Base-by-base conservation (phyloP, 53 echinoderm and acorn worm genomes). In the Mesocentrotus franciscanus region DNA sequence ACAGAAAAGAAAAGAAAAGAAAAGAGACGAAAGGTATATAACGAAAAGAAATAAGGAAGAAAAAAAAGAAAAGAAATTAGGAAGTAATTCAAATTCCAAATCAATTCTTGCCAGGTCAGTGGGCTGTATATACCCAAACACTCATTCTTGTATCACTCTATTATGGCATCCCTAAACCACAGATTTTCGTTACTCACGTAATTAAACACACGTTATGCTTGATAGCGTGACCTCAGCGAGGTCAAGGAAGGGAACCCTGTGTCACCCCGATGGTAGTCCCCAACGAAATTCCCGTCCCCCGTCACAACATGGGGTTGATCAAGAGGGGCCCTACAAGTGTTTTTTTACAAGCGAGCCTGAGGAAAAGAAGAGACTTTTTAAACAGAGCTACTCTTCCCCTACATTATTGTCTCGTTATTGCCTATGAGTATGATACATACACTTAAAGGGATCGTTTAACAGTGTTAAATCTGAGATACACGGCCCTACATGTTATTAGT, bases 131-230 rank as follows among this genome's bases (percentile, higher is more conserved):
- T 15, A 26, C 79, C 79, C 32, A 36, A 79, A 79, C 35, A 79
- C 39, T 18, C 78, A 34, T 36, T 78, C 79, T 36, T 79, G 79
- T 79, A 36, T 79, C 79, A 79, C 7, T 79, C n/a, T 36, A 79
- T 61, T 61, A 61, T 18, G 75, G 79, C 79, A 79, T 79, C 18
- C 11, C 17, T 36, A 15, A 35, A 79, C 35, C 79, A 18, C 16
- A 79, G n/a, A 13, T 57, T 89, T 89, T 89, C 89, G 57, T 89
- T 59, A 58, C 55, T 85, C 85, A 24, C 85, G 36, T 79, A 79
- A 79, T 79, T 79, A 79, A 79, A 36, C 85, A 85, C 85, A 49
- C 85, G 60, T 89, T 60, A 58, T 17, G 32, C 57, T 89, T 57
- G 89, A 35, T 30, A 58, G 27, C 29, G 27, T 89, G 89, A 89